Evolutionary conservation across 2,888 invertebrate genomes (phyloP).

Genomic region (Pristionchus arcanus): DNA sequence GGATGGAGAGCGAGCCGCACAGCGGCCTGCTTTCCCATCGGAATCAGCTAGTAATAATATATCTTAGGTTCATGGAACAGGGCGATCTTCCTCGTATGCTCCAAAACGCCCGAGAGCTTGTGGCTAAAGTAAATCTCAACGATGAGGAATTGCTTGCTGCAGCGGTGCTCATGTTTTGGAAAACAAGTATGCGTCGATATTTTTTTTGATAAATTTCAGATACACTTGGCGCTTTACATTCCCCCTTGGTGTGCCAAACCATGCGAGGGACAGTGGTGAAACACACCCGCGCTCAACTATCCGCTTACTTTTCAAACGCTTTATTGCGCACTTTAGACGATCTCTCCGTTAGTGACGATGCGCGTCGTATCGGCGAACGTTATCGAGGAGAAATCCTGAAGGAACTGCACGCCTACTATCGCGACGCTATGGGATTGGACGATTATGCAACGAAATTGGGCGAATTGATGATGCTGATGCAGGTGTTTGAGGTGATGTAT

Average conservation of each 20-base stretch:
- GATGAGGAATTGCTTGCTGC: not conserved
- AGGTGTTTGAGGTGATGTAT: constrained; percentile 7
- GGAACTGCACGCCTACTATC: not conserved
- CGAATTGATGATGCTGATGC: constrained; percentile 11
- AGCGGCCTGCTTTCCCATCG: no score
- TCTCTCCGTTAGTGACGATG: not conserved
- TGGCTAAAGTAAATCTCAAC: not conserved
- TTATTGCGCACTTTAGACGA: not conserved
- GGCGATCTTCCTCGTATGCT: not conserved
- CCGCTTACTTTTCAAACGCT: no score
- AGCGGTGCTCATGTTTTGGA: not conserved
- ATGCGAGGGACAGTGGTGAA: no score
- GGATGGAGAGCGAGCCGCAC: no score
- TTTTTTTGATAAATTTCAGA: no score
- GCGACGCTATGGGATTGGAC: not conserved
- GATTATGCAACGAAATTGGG: not conserved
- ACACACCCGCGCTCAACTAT: no score
- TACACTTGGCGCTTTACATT: no score
- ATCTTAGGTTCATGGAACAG: not conserved
- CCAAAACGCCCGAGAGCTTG: not conserved
- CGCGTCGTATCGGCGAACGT: not conserved
- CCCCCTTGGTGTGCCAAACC: no score
- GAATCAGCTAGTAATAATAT: no score
- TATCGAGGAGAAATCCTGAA: not conserved
- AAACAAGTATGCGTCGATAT: not conserved